Conservation (phyloP, 2,113 vertebrate genomes). For the Sterrhoptilus dennistouni region DNA sequence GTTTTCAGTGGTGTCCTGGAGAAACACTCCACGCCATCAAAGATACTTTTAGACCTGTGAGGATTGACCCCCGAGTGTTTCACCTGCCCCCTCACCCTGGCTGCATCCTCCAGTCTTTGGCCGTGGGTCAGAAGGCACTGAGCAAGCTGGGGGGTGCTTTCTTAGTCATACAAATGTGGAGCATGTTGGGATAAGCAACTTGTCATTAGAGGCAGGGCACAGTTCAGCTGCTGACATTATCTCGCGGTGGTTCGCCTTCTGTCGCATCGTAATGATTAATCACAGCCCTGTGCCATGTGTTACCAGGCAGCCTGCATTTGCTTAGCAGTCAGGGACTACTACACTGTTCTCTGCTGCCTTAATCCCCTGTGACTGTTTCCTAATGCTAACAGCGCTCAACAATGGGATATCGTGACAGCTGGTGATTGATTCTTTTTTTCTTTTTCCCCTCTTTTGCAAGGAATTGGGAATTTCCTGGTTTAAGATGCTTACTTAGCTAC, state of each 20-base stretch:
- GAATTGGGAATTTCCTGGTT: neutral
- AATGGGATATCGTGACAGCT: conserved; percentile 32
- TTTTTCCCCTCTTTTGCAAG: neutral
- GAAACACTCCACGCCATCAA: neutral
- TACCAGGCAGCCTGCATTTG: conserved; percentile 56
- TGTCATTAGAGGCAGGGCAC: conserved; percentile 30
- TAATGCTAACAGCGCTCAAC: conserved; percentile 41
- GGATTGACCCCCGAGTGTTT: rapidly evolving
- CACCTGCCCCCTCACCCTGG: neutral
- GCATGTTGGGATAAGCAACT: neutral
- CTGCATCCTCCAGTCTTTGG: neutral
- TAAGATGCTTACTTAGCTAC: neutral
- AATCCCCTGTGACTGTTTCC: conserved; percentile 39
- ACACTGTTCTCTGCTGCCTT: neutral
- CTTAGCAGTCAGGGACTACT: conserved; percentile 23
- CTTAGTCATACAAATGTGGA: neutral
- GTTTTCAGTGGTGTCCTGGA: neutral
- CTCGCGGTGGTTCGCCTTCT: neutral
- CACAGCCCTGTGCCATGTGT: conserved; percentile 29
- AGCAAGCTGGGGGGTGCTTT: neutral
- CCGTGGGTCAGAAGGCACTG: neutral
- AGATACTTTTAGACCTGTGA: neutral
- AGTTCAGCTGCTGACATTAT: conserved; percentile 31
- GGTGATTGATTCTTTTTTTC: neutral
- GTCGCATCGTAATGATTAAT: conserved; percentile 55